Evolutionary conservation across 2,113 vertebrate genomes (phyloP).

Genomic region (Pollachius pollachius): DNA sequence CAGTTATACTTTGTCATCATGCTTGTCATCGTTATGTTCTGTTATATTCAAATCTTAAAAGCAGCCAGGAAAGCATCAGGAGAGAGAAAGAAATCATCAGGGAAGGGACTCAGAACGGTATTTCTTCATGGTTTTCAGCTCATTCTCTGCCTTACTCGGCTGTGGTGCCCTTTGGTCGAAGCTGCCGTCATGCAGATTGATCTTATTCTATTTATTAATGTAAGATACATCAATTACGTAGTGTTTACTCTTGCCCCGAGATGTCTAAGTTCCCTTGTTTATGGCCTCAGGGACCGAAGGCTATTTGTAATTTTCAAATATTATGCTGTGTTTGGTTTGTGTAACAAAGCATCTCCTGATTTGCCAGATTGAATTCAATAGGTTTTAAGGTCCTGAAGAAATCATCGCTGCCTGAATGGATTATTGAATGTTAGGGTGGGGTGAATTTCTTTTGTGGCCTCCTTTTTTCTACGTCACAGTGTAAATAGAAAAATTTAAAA

Average conservation of each 20-base stretch:
- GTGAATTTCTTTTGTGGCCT: no score
- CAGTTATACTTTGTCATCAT: slow-evolving; percentile 55
- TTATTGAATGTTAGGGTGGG: no score
- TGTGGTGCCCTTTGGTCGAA: slow-evolving; percentile 56
- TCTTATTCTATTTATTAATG: not conserved
- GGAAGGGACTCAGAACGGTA: slow-evolving; percentile 59
- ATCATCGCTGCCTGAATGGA: no score
- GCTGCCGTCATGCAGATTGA: not conserved
- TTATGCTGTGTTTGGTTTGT: slow-evolving; percentile 9
- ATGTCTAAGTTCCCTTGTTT: slow-evolving; percentile 57
- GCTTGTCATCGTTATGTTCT: slow-evolving; percentile 39
- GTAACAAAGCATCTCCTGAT: slow-evolving; percentile 5
- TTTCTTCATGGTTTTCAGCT: slow-evolving; percentile 59
- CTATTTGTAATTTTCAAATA: slow-evolving; percentile 35
- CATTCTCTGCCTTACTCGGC: slow-evolving; percentile 50
- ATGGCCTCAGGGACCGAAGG: slow-evolving; percentile 50
- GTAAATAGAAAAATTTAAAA: no score
- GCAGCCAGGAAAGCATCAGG: slow-evolving; percentile 48
- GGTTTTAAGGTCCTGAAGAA: no score
- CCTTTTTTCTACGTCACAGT: no score
- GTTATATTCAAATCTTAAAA: slow-evolving; percentile 50
- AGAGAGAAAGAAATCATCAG: slow-evolving; percentile 34
- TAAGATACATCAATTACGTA: slow-evolving; percentile 42
- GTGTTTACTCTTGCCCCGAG: slow-evolving; percentile 36
- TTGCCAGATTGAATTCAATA: not conserved